Percentiles rank a stretch among this genome's conserved stretches.
Conservation (phyloP, 1,140 invertebrate genomes). For the Drosophila sturtevanti region DNA sequence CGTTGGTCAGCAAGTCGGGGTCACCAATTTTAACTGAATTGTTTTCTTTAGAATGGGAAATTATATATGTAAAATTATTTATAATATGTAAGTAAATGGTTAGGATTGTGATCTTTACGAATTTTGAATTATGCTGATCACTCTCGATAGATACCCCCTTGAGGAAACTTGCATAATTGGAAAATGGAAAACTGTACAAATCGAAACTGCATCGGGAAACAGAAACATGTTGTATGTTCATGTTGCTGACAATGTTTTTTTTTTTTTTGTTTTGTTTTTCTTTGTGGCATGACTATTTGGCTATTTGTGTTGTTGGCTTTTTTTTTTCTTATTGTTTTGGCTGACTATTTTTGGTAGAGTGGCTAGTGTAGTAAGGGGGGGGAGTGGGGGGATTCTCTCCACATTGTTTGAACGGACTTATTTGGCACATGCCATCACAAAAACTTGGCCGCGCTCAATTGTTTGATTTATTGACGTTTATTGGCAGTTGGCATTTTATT, state of each 20-base stretch:
- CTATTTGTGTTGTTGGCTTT: neutral
- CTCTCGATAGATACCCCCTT: too few relatives aligned
- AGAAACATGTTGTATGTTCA: slow-evolving; percentile 5
- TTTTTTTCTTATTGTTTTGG: neutral
- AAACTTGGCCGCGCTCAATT: slow-evolving; percentile 68
- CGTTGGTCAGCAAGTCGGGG: too few relatives aligned
- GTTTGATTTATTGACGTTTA: slow-evolving; percentile 77
- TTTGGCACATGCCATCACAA: slow-evolving; percentile 60
- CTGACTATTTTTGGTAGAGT: neutral
- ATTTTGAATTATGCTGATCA: too few relatives aligned
- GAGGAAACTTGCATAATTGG: neutral
- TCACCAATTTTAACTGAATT: too few relatives aligned
- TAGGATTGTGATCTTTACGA: too few relatives aligned
- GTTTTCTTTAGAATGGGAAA: too few relatives aligned
- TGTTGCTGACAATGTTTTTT: slow-evolving; percentile 1
- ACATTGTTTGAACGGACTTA: slow-evolving; percentile 46
- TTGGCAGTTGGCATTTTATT: slow-evolving; percentile 80
- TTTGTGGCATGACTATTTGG: slow-evolving; percentile 2
- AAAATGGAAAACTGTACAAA: neutral
- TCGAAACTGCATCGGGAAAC: neutral
- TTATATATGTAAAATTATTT: too few relatives aligned
- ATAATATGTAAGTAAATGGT: too few relatives aligned
- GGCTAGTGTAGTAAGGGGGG: neutral
- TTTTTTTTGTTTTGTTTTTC: neutral
- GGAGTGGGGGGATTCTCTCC: too few relatives aligned